Conservation (phyloP, 2,797 vertebrate species). For the Onychomys leucogaster region DNA sequence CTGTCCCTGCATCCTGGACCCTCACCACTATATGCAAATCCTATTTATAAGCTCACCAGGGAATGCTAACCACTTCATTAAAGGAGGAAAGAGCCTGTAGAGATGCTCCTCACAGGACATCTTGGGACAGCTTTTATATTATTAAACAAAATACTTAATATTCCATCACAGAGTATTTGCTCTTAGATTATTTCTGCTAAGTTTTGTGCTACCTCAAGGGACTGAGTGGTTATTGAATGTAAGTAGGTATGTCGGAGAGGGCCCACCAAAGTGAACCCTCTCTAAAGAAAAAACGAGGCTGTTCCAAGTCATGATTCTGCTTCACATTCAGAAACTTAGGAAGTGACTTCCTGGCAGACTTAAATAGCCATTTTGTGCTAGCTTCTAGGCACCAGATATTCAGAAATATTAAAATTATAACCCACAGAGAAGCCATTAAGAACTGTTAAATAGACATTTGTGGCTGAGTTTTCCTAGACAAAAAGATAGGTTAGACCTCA, state of each 20-base stretch:
- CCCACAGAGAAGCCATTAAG: conserved; percentile 38
- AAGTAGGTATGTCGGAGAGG: not conserved
- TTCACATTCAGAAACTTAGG: not conserved
- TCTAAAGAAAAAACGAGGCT: not conserved
- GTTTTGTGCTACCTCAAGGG: conserved; percentile 38
- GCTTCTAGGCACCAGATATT: conserved; percentile 47
- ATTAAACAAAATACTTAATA: conserved; percentile 70
- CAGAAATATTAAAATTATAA: conserved; percentile 64
- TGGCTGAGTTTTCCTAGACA: conserved; percentile 2
- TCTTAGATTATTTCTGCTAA: conserved; percentile 58
- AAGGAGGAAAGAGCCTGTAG: not conserved
- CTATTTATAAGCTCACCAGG: not conserved
- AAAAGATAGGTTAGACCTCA: not conserved
- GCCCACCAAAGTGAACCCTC: not conserved
- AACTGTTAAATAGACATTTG: conserved; percentile 64
- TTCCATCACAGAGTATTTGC: conserved; percentile 57
- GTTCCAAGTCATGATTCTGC: not conserved
- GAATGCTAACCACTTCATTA: conserved; percentile 38
- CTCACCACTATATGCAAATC: not conserved
- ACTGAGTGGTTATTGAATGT: not conserved
- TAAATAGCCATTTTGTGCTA: conserved; percentile 11
- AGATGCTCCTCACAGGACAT: not conserved
- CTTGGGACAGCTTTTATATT: conserved; percentile 48
- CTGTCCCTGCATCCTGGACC: not conserved
- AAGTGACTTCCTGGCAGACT: conserved; percentile 33